phyloP scores from a whole-genome alignment of 2,888 invertebrate species.

The Notodonta dromedarius region DNA sequence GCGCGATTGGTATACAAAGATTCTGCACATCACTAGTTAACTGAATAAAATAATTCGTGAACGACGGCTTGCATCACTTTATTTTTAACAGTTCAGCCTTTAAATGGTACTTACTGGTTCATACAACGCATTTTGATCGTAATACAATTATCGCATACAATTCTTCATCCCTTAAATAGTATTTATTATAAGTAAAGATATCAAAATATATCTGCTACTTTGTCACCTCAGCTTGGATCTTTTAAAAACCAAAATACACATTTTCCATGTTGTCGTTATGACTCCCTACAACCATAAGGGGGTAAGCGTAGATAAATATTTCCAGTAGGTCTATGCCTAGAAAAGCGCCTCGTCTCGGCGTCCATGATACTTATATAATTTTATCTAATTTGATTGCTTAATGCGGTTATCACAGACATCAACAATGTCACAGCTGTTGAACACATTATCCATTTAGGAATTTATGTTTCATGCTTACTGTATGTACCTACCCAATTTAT shows the following conservation, averaged over 20 bases:
- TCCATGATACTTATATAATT: background rate
- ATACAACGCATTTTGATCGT: background rate
- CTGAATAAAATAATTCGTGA: background rate
- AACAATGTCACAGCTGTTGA: background rate
- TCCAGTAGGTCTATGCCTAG: background rate
- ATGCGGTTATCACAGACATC: conserved; percentile 1
- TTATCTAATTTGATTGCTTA: background rate
- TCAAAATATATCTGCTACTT: background rate
- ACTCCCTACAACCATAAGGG: no score
- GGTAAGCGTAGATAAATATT: no score
- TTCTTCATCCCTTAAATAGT: background rate
- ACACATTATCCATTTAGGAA: background rate
- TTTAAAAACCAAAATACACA: no score
- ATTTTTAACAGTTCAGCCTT: background rate
- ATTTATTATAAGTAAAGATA: no score
- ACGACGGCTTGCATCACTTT: background rate
- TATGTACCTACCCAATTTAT: no score
- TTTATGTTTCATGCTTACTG: no score
- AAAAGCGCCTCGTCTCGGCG: background rate
- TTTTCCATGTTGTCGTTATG: no score
- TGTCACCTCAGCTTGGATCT: no score
- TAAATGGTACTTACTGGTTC: background rate
- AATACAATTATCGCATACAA: background rate
- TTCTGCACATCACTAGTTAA: background rate
- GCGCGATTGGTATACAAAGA: background rate